Percentiles rank a stretch among this genome's conserved stretches.
These are phyloP conservation scores for Stenurella melanura DNA, from an alignment of 2,888 invertebrate species.

Conservation along the genomic window DNA sequence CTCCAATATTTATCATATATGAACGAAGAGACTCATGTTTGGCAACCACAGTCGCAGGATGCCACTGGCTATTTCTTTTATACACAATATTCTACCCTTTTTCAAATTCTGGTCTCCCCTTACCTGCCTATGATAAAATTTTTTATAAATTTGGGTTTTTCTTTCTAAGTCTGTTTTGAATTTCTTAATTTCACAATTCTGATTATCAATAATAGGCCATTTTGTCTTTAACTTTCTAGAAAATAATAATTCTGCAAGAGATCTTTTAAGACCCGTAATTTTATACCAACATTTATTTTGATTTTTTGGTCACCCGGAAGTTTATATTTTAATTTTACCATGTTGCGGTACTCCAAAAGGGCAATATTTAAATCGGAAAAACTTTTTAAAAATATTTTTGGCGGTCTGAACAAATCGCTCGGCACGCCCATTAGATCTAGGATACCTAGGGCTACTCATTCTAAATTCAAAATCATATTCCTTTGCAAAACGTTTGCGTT, in stretches of 20 bases:
- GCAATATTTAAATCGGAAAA: slow-evolving; percentile 7
- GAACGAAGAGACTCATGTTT: neutral
- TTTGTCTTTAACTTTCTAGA: neutral
- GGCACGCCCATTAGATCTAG: slow-evolving; percentile 21
- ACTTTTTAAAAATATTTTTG: slow-evolving; percentile 19
- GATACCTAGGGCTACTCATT: slow-evolving; percentile 24
- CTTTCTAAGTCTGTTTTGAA: neutral
- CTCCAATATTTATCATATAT: neutral
- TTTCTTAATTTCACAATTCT: neutral
- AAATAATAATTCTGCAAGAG: slow-evolving; percentile 2
- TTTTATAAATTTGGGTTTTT: neutral
- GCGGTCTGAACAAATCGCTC: slow-evolving; percentile 14
- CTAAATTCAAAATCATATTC: neutral
- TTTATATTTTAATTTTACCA: too few relatives aligned
- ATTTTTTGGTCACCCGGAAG: too few relatives aligned
- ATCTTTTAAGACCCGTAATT: neutral
- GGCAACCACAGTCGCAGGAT: neutral
- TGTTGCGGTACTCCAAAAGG: slow-evolving; percentile 26
- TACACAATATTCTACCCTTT: neutral
- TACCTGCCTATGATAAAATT: neutral
- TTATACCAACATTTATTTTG: too few relatives aligned
- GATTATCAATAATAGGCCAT: neutral
- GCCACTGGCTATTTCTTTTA: neutral
- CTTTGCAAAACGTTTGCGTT: neutral
- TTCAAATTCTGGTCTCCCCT: neutral